A percentile compares a stretch with the other conserved stretches of the same genome.
phyloP scores from a whole-genome alignment of 2,113 vertebrate genomes.

The Rhinichthys klamathensis region DNA sequence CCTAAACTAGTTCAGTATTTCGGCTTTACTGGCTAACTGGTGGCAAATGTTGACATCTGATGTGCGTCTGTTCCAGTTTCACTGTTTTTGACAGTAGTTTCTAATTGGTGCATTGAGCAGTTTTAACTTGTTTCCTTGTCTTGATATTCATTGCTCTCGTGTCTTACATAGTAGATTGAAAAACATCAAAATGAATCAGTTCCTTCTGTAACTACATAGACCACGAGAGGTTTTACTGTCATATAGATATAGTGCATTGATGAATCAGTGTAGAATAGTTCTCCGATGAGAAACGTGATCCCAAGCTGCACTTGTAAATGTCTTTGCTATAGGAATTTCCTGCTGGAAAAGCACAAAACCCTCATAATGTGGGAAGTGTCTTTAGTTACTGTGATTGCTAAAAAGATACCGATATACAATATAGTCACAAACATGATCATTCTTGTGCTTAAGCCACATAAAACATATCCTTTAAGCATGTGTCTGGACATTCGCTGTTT shows the following conservation, averaged over 20 bases:
- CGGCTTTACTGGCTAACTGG: not conserved
- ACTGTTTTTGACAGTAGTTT: not conserved
- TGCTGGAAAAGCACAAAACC: not conserved
- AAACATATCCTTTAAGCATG: slow-evolving; percentile 10
- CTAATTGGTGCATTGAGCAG: not conserved
- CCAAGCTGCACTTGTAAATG: not conserved
- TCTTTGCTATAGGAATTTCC: slow-evolving; percentile 6
- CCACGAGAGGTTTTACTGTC: not conserved
- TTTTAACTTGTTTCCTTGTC: not conserved
- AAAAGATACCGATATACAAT: not conserved
- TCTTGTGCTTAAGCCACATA: not conserved
- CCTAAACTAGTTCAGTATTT: not conserved
- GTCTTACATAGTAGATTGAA: not conserved
- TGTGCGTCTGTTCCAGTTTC: not conserved
- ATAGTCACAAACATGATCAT: not conserved
- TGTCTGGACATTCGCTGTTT: not conserved
- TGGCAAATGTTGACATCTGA: slow-evolving; percentile 8
- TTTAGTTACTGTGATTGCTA: not conserved
- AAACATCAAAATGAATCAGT: not conserved
- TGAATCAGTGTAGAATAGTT: not conserved
- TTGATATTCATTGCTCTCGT: not conserved
- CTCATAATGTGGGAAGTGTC: not conserved
- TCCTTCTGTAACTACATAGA: not conserved
- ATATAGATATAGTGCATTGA: not conserved
- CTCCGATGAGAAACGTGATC: not conserved